Evolutionary conservation across 30 jellyfish, hydroid and myxozoan species (phyloP), one percentile per base, ranked within the genome.

Genomic region (Aurelia sp.): DNA sequence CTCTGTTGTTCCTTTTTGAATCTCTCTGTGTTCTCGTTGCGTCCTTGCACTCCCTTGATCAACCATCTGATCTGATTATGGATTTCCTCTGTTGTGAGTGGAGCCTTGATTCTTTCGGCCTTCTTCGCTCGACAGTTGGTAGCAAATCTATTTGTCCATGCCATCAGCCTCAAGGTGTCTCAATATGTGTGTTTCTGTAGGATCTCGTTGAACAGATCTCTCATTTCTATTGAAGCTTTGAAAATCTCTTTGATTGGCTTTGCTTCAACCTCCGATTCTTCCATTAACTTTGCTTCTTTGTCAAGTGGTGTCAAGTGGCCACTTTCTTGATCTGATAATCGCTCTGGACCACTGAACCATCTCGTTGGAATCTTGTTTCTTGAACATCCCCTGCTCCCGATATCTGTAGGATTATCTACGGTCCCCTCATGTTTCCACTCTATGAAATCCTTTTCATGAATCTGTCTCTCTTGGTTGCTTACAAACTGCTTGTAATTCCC

Each of bases 251-350:
- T 86, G 86, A 74, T 57, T 57, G 44, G 66, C 81, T 64, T 76
- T 74, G 91, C 78, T 57, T 86, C 91, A 16, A 41, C 57, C 73
- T 86, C 91, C 13, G 91, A 33, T 23, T 86, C 86, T 30, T 51
- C 86, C 6, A 71, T 53, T 40, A 66, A 31, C 35, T 16, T 76
- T 15, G 90, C 65, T 15, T 22, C 74, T 31, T 76, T 75, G 50
- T 86, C 91, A 10, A 17, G 65, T 50, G 96, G 96, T 75, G 50
- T 86, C 91, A 10, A 17, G 65, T 50, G 96, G 96, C 90, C 91
- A 86, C 11, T 35, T 31, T 76, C 79, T 59, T 75, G n/a, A 44
- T 76, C 66, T 47, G 27, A 27, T 22, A 86, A 47, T 91, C 90
- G 76, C 63, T 73, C 59, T 74, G 86, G 96, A 16, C 96, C 96